Conservation (phyloP, 2,113 vertebrate genomes). For the Caretta caretta region DNA sequence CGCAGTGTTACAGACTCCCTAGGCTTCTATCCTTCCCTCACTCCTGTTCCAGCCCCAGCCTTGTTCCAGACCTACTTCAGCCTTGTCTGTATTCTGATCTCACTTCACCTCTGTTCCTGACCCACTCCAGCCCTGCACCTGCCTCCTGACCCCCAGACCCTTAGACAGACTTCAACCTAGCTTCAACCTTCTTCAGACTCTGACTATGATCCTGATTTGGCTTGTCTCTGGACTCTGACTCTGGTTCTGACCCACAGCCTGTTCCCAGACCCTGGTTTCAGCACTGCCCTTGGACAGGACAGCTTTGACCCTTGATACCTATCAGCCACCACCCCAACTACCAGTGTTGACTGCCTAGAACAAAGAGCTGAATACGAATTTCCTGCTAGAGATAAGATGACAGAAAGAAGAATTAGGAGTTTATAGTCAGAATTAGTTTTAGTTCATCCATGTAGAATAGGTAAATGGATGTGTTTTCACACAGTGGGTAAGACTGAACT, state of each 20-base stretch:
- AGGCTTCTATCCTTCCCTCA: neutral
- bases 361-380: neutral
- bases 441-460: neutral
- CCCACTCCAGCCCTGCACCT: neutral
- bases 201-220: neutral
- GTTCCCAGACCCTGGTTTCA: neutral
- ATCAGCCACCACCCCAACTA: neutral
- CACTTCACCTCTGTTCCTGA: neutral
- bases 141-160: neutral
- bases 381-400: neutral
- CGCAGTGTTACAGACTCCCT: neutral
- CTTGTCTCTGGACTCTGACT: neutral
- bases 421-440: neutral
- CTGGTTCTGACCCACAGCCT: neutral
- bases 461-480: neutral
- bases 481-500: neutral
- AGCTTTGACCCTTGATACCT: neutral
- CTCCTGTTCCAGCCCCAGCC: neutral
- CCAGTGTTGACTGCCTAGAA: neutral
- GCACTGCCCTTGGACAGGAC: neutral
- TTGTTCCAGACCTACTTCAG: neutral
- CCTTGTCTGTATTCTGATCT: neutral
- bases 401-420: neutral
- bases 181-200: neutral
- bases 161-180: neutral